Base-by-base conservation (phyloP, 2,888 invertebrate species). In the Drosophila pseudotakahashii region DNA sequence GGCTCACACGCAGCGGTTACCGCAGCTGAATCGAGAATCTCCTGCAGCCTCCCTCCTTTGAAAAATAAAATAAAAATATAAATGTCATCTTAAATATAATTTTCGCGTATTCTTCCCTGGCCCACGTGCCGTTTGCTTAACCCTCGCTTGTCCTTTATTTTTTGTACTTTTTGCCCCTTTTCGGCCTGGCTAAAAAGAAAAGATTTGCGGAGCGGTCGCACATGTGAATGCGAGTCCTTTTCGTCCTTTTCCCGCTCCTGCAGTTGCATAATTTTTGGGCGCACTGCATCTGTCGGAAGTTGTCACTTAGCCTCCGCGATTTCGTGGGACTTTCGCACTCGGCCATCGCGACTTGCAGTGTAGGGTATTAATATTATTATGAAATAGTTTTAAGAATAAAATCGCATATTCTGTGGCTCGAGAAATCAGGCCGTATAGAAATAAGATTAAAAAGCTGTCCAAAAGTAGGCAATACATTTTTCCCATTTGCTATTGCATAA, bases 61-160 rank as follows among this genome's bases (percentile, higher is more conserved):
- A 11, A 7, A 9, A 16, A 11, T 9, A 11, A 63, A 76, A 78
- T 79, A 79, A 16, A 63, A 75, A 79, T 81, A 79, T 77, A 86
- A 88, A 85, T 85, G 84, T 86, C 84, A 81, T 83, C 88, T 85
- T 88, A 88, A 84, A 85, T 85, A 88, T 88, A 83, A 83, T 83
- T 88, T 88, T 88, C 76, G 82, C 80, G 77, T 81, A 73, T 81
- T 88, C 81, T 88, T 76, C 79, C 61, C 76, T 74, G 51, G 44
- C 68, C 68, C 47, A 75, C 81, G 68, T 79, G 77, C 52, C 70
- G 84, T 69, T 72, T 77, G 82, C 16, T 41, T 36, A 44, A 26
- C 50, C 59, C 14, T 34, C 6, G 6, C 23, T 26, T 13, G 57
- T 44, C 26, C 7, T 23, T 45, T 45, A 26, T 9, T 14, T 30